Conservation (phyloP, 2,797 vertebrate genomes). For the Amblyraja radiata region DNA sequence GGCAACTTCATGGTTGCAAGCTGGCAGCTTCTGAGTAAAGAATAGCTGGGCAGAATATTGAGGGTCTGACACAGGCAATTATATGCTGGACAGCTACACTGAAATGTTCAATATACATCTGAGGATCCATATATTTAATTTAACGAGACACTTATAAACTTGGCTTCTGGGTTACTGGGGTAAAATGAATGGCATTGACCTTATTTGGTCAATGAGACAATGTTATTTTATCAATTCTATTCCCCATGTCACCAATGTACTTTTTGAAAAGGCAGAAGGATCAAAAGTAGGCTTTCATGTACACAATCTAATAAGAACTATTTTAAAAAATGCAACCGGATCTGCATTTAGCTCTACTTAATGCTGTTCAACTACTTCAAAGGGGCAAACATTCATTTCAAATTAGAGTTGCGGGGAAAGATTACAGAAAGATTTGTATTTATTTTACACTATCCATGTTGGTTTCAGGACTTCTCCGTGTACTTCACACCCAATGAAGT, state of each 20-base stretch:
- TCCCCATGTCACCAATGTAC: neutral
- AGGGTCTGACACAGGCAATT: neutral
- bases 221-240: neutral
- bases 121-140: neutral
- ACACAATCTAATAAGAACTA: neutral
- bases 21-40: neutral
- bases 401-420: too few species aligned
- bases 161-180: neutral
- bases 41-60: neutral
- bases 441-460: too few species aligned
- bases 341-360: neutral
- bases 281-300: neutral
- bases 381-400: neutral
- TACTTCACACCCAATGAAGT: too few species aligned
- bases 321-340: neutral
- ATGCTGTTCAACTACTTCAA: neutral
- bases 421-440: too few species aligned
- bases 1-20: neutral
- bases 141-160: neutral
- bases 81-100: neutral
- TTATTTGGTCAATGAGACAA: neutral
- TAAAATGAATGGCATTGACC: neutral
- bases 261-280: neutral
- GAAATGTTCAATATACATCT: neutral
- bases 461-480: too few species aligned